phyloP scores from a whole-genome alignment of 1,140 invertebrate species.

The Helicoverpa zea region DNA sequence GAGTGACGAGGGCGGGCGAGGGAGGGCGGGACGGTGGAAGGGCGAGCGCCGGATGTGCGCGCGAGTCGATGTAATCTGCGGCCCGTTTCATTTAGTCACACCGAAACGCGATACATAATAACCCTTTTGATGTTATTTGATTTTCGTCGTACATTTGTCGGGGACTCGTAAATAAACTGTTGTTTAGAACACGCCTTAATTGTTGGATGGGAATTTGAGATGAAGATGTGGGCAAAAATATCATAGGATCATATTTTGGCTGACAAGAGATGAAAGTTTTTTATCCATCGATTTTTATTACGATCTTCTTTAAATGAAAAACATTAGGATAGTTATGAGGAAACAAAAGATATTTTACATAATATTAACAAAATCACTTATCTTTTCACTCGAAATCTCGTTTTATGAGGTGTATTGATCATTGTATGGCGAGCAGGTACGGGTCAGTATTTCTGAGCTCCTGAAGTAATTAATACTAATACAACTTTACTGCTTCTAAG shows the following conservation, averaged over 20 bases:
- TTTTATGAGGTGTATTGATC: too few relatives aligned
- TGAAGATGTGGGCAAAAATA: constrained; percentile 1
- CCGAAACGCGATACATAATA: constrained; percentile 69
- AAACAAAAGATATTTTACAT: too few relatives aligned
- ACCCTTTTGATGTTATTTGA: constrained; percentile 74
- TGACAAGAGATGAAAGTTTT: background rate
- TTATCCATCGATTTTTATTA: too few relatives aligned
- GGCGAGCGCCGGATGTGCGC: constrained; percentile 66
- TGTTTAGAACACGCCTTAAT: constrained; percentile 41
- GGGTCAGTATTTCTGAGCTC: too few relatives aligned
- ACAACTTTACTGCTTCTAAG: too few relatives aligned
- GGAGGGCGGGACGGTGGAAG: too few relatives aligned
- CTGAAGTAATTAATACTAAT: too few relatives aligned
- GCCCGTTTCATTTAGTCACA: constrained; percentile 49
- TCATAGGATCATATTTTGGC: background rate
- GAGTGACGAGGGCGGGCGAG: constrained; percentile 43
- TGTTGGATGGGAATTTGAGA: constrained; percentile 8
- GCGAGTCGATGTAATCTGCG: constrained; percentile 64
- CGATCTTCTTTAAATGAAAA: too few relatives aligned
- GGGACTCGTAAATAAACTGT: constrained; percentile 61
- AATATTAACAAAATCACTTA: too few relatives aligned
- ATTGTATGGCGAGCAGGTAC: too few relatives aligned
- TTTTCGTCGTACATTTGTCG: constrained; percentile 71
- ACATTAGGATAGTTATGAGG: too few relatives aligned
- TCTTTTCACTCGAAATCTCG: too few relatives aligned